Conservation (phyloP, 2,888 invertebrate genomes). For the Carabus problematicus region DNA sequence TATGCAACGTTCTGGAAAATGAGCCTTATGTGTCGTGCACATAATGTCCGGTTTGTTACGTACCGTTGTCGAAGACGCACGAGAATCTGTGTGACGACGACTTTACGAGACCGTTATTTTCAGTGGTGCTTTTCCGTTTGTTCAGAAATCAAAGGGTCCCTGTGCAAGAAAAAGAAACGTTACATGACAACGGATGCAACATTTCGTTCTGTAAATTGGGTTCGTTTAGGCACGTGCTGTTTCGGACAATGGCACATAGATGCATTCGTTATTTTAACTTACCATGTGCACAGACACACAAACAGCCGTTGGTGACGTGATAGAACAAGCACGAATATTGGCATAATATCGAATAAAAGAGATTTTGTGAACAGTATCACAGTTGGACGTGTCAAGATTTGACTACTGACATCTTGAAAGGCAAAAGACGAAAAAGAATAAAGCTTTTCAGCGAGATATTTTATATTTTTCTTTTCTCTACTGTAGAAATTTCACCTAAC, state of each 20-base stretch:
- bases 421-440: too few relatives aligned
- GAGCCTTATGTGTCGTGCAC: background rate
- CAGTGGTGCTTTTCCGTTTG: background rate
- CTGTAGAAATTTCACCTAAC: too few relatives aligned
- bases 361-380: too few relatives aligned
- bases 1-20: too few relatives aligned
- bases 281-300: background rate
- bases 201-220: slow-evolving; percentile 27
- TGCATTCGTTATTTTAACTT: slow-evolving; percentile 12
- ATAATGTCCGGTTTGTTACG: background rate
- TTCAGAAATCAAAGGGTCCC: too few relatives aligned
- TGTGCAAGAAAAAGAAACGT: slow-evolving; percentile 5
- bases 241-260: slow-evolving; percentile 17
- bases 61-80: background rate
- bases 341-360: too few relatives aligned
- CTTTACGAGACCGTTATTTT: slow-evolving; percentile 20
- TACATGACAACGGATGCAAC: background rate
- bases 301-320: background rate
- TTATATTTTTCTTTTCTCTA: too few relatives aligned
- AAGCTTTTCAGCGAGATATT: too few relatives aligned
- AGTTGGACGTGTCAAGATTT: too few relatives aligned
- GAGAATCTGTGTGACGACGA: background rate
- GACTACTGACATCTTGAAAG: too few relatives aligned
- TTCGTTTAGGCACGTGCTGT: slow-evolving; percentile 28
- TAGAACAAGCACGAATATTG: too few relatives aligned